These are phyloP conservation scores for Leucophenga montana DNA, from an alignment of 2,888 invertebrate genomes.

Conservation along the genomic window DNA sequence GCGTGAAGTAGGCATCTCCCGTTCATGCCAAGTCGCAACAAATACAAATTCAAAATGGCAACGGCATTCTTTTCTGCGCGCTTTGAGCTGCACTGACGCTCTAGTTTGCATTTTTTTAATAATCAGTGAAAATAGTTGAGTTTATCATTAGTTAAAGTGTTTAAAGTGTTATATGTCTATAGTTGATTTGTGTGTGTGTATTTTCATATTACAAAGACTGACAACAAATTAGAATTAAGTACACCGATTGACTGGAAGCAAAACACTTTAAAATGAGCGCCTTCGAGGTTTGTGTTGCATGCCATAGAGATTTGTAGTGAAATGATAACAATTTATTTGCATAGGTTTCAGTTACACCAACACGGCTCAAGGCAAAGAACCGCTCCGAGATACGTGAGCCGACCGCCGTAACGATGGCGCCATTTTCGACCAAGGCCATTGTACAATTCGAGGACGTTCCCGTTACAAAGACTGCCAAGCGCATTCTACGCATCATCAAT, in stretches of 20 bases:
- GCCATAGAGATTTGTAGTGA: not conserved
- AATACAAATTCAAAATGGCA: slow-evolving; percentile 48
- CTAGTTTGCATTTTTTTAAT: too few species aligned
- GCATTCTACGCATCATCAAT: slow-evolving; percentile 77
- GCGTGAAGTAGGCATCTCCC: too few species aligned
- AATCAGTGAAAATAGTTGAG: too few species aligned
- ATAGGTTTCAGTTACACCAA: slow-evolving; percentile 70
- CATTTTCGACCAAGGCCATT: slow-evolving; percentile 80
- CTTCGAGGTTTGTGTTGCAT: slow-evolving; percentile 63
- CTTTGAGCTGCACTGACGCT: not conserved
- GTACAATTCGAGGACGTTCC: slow-evolving; percentile 80
- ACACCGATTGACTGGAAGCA: too few species aligned
- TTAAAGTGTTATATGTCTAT: not conserved
- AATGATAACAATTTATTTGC: slow-evolving; percentile 14
- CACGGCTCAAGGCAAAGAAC: slow-evolving; percentile 65
- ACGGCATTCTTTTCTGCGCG: slow-evolving; percentile 41
- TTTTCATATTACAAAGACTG: slow-evolving; percentile 12
- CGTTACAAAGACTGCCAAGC: slow-evolving; percentile 76
- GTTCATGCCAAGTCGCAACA: slow-evolving; percentile 25
- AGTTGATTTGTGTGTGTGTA: not conserved
- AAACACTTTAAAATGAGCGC: slow-evolving; percentile 66
- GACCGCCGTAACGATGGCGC: slow-evolving; percentile 76
- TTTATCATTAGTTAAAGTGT: too few species aligned
- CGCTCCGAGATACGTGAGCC: slow-evolving; percentile 71
- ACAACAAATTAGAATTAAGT: not conserved